Percentiles rank a stretch among this genome's conserved stretches.
Conservation (phyloP, 2,797 vertebrate species). For the Gambusia yucatana region DNA sequence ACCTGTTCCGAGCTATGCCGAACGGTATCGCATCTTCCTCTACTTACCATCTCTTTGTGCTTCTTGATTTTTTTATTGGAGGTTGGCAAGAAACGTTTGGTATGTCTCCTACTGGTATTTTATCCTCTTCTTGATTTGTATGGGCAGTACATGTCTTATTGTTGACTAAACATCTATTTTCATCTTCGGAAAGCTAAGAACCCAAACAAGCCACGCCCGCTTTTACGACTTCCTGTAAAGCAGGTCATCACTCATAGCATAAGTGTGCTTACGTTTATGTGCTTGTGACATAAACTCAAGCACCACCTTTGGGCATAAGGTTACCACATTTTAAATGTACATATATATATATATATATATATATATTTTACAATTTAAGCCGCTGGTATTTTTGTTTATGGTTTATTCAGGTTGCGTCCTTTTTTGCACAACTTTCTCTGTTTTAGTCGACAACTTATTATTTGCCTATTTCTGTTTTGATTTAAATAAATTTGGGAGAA, state of each 20-base stretch:
- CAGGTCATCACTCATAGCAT: no score
- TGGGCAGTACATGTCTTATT: no score
- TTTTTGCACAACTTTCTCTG: neutral
- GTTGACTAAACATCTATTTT: neutral
- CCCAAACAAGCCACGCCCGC: neutral
- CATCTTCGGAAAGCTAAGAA: neutral
- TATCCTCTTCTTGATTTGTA: no score
- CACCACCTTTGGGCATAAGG: no score
- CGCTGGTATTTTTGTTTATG: neutral
- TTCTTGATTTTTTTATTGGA: no score
- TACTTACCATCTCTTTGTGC: constrained; percentile 5
- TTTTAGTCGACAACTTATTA: no score
- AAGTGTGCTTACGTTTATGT: neutral
- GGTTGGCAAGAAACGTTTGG: no score
- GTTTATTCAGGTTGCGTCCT: neutral
- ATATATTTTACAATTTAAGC: no score
- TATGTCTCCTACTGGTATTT: no score
- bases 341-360: no score
- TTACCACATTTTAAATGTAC: neutral
- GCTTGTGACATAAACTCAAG: neutral
- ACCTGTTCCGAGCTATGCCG: neutral
- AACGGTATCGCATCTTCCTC: no score
- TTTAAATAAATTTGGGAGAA: neutral
- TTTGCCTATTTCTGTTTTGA: neutral
- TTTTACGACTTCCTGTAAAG: neutral